Conservation (phyloP, 2,888 invertebrate species). For the Urechis unicinctus region DNA sequence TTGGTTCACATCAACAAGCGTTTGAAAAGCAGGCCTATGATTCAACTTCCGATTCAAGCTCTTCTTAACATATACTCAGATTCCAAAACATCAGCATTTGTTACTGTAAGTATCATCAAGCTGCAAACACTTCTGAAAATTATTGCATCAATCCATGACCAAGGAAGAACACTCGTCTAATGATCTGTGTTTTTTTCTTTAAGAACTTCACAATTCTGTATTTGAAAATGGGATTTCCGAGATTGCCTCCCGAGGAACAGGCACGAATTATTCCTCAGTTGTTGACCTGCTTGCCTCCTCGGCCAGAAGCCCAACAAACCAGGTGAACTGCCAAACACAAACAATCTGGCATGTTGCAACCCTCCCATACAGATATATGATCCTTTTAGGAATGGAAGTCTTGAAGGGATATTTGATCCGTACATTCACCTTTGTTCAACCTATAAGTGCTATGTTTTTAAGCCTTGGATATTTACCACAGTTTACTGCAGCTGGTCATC, state of each 20-base stretch:
- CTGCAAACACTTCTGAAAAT: background rate
- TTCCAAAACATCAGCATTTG: slow-evolving; percentile 69
- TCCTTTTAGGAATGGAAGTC: no score
- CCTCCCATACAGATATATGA: no score
- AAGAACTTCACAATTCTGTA: slow-evolving; percentile 92
- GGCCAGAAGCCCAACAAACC: slow-evolving; percentile 78
- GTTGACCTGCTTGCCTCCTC: slow-evolving; percentile 72
- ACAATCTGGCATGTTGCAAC: background rate
- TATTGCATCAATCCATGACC: background rate
- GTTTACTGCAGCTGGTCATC: slow-evolving; percentile 72
- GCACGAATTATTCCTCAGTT: slow-evolving; percentile 68
- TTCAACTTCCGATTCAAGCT: slow-evolving; percentile 80
- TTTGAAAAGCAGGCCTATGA: slow-evolving; percentile 73
- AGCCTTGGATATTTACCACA: slow-evolving; percentile 38
- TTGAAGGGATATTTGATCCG: no score
- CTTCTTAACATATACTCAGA: slow-evolving; percentile 75
- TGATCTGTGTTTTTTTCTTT: slow-evolving; percentile 30
- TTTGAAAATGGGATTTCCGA: slow-evolving; percentile 83
- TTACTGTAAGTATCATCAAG: slow-evolving; percentile 62
- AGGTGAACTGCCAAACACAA: slow-evolving; percentile 55
- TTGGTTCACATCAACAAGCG: slow-evolving; percentile 86
- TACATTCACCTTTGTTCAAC: no score
- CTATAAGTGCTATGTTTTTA: background rate
- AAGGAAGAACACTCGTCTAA: no score
- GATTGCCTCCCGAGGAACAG: slow-evolving; percentile 70